Percentiles rank a stretch among this genome's conserved stretches.
phyloP scores from a whole-genome alignment of 2,113 vertebrate genomes.

The Monarcha castaneiventris region DNA sequence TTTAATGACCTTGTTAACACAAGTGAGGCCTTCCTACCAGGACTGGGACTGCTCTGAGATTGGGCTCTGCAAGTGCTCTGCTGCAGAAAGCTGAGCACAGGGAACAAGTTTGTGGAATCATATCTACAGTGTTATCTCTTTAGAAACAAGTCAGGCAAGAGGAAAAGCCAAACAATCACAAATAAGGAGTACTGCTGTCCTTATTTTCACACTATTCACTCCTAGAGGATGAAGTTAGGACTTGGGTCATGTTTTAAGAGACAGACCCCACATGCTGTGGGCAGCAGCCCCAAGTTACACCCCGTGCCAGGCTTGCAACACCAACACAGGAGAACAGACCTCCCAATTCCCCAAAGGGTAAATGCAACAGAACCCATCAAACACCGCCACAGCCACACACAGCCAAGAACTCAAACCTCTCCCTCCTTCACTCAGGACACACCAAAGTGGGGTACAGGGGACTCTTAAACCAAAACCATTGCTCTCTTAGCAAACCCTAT shows the following conservation, averaged over 20 bases:
- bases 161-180: background rate
- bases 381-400: background rate
- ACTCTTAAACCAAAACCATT: background rate
- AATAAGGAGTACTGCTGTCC: background rate
- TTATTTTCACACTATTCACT: background rate
- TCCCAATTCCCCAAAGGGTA: background rate
- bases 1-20: background rate
- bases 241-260: accelerated
- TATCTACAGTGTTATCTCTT: background rate
- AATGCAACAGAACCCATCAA: background rate
- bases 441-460: accelerated
- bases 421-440: background rate
- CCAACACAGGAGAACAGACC: background rate
- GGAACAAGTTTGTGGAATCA: background rate
- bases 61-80: background rate
- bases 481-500: background rate
- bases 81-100: background rate
- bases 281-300: background rate
- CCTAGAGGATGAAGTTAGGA: background rate
- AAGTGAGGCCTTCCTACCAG: background rate
- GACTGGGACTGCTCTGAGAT: background rate
- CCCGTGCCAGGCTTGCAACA: background rate
- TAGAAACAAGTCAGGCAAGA: background rate
- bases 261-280: accelerated
- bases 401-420: background rate